Base-by-base conservation (phyloP, 2,888 invertebrate species). In the Clostera curtula region DNA sequence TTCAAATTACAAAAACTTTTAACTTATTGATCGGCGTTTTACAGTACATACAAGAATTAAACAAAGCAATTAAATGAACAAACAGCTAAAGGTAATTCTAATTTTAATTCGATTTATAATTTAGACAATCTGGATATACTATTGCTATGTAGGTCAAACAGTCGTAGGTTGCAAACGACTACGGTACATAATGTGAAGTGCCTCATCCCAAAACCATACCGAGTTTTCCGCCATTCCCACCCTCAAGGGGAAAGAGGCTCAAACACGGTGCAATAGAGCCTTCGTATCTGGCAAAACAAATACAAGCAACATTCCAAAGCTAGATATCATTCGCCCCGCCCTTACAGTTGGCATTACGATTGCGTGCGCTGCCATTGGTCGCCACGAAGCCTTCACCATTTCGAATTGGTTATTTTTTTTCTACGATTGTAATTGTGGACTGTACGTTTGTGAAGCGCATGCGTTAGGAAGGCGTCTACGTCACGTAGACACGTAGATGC, bases 311-410 rank as follows among this genome's bases (percentile, higher is more conserved):
- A 83, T 83, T 83, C 82, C 83, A 84, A 84, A 84, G 76, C 80
- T 77, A 84, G 84, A 85, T 85, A 85, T 85, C 84, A 85, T 68
- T 84, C 63, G 77, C 82, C 52, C 71, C 84, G 79, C 83, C 82
- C 70, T 69, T 76, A 80, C 85, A 84, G 82, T 83, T 63, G 84
- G 83, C 80, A 84, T 84, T 69, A 83, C 82, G 79, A 82, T 67
- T 84, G 76, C 70, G 53, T 56, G 80, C 79, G 62, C 56, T 80
- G 73, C 66, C 55, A 83, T 83, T 83, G 83, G 83, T 70, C 67
- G 79, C 74, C 53, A 70, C 71, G 64, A 75, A 82, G 80, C 74
- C 79, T 82, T 80, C 82, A 71, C 65, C 74, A 79, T 72, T 82
- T 79, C 63, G 80, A 82, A 80, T 80, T 80, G 82, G 82, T 75